Evolutionary conservation across 1,140 invertebrate genomes (phyloP).

Genomic region (Armadillidium nasatum): DNA sequence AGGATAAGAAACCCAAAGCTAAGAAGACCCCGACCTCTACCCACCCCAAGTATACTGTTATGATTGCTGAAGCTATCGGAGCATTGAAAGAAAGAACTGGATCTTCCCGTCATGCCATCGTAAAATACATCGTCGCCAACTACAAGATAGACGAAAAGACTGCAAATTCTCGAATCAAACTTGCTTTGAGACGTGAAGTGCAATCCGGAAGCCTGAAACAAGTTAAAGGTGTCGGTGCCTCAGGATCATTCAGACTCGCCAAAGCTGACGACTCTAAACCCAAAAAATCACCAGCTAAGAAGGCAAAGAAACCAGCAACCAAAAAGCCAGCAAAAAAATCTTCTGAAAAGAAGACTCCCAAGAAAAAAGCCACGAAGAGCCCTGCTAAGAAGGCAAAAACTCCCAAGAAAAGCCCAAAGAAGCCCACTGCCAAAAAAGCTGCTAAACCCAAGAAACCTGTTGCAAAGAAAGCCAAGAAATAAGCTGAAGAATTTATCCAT

Average conservation of each 20-base stretch:
- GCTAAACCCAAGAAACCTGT: no score
- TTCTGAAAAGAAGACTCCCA: constrained; percentile 18
- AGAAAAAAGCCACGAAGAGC: constrained; percentile 37
- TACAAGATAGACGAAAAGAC: constrained; percentile 57
- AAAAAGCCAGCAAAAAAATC: constrained; percentile 39
- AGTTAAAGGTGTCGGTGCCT: constrained; percentile 60
- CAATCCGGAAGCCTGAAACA: constrained; percentile 56
- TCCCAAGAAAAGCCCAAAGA: constrained; percentile 42
- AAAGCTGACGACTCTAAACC: constrained; percentile 18
- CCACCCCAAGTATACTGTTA: constrained; percentile 48
- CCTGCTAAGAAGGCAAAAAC: constrained; percentile 24
- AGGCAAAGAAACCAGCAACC: constrained; percentile 21
- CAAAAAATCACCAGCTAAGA: neutral
- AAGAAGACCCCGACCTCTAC: constrained; percentile 38
- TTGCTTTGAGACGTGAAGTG: constrained; percentile 50
- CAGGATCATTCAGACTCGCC: constrained; percentile 58
- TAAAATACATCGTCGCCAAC: constrained; percentile 59
- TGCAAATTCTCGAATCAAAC: constrained; percentile 56
- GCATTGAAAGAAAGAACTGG: constrained; percentile 59
- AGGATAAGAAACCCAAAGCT: constrained; percentile 37
- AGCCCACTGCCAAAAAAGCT: constrained; percentile 26
- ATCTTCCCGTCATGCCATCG: constrained; percentile 60
- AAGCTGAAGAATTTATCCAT: no score
- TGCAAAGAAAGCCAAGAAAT: no score
- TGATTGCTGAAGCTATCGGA: constrained; percentile 58